phyloP scores from a whole-genome alignment of 2,113 vertebrate species.

The Calidris pygmaea region DNA sequence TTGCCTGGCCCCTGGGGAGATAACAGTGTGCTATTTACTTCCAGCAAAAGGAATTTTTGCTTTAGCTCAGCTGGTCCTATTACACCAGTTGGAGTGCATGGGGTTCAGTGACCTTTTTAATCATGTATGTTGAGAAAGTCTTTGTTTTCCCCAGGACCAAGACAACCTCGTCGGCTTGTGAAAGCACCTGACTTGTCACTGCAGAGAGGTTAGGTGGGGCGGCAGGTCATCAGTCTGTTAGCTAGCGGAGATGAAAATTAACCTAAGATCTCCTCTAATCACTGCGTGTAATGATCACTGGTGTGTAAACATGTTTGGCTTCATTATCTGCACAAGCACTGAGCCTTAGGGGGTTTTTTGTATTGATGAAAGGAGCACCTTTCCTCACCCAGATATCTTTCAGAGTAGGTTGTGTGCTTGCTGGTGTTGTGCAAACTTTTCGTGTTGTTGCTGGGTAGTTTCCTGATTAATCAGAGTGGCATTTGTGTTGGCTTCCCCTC shows the following conservation, averaged over 20 bases:
- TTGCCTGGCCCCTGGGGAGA: slow-evolving; percentile 51
- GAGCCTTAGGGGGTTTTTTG: neutral
- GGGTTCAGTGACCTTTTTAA: slow-evolving; percentile 46
- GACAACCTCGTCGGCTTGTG: neutral
- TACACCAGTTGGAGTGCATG: neutral
- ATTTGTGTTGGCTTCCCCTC: slow-evolving; percentile 56
- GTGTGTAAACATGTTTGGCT: slow-evolving; percentile 19
- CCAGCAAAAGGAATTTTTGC: slow-evolving; percentile 50
- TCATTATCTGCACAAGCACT: slow-evolving; percentile 46
- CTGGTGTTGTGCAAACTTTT: slow-evolving; percentile 51
- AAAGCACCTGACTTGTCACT: slow-evolving; percentile 52
- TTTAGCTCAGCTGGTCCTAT: slow-evolving; percentile 41
- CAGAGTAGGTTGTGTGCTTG: slow-evolving; percentile 39
- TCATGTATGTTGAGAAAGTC: slow-evolving; percentile 20
- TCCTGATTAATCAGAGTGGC: slow-evolving; percentile 57
- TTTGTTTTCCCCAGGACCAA: slow-evolving; percentile 20
- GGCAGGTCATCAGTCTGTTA: slow-evolving; percentile 56
- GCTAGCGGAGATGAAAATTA: slow-evolving; percentile 67
- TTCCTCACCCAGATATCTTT: slow-evolving; percentile 38
- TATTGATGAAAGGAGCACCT: slow-evolving; percentile 52
- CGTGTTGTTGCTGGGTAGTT: slow-evolving; percentile 56
- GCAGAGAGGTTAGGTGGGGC: slow-evolving; percentile 33
- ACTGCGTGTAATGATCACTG: slow-evolving; percentile 22
- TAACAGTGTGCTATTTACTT: slow-evolving; percentile 59
- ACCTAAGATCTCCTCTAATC: slow-evolving; percentile 52